phyloP scores from a whole-genome alignment of 2,888 invertebrate genomes.

The Meiosimyza decipiens region DNA sequence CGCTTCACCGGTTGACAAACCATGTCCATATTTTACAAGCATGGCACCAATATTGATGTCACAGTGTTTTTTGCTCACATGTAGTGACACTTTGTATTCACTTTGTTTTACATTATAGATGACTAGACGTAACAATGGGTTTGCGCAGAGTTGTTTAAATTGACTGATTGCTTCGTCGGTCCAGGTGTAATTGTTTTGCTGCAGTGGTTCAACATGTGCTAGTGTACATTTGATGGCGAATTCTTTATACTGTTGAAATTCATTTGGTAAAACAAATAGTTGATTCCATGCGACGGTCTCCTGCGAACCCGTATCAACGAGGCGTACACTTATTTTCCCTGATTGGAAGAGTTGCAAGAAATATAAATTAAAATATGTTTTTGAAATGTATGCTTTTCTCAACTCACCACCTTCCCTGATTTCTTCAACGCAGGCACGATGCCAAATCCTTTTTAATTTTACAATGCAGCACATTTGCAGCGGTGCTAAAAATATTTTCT shows the following conservation, averaged over 20 bases:
- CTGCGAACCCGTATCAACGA: conserved; percentile 72
- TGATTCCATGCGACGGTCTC: conserved; percentile 69
- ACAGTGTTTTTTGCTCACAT: conserved; percentile 57
- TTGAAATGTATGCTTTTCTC: not conserved
- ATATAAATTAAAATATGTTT: not conserved
- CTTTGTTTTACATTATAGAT: conserved; percentile 52
- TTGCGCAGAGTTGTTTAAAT: conserved; percentile 60
- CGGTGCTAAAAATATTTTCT: conserved; percentile 57
- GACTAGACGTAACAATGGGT: conserved; percentile 64
- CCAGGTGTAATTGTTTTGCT: conserved; percentile 63
- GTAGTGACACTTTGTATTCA: conserved; percentile 65
- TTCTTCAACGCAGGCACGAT: conserved; percentile 56
- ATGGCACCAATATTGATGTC: conserved; percentile 69
- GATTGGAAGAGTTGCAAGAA: not conserved
- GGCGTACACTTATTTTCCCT: conserved; percentile 54
- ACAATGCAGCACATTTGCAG: conserved; percentile 56
- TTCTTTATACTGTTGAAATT: conserved; percentile 49
- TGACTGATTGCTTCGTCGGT: conserved; percentile 56
- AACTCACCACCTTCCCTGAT: conserved; percentile 53
- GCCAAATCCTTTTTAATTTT: conserved; percentile 52
- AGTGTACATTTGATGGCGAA: conserved; percentile 58
- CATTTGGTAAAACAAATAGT: conserved; percentile 68
- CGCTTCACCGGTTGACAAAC: conserved; percentile 67
- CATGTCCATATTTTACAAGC: conserved; percentile 69
- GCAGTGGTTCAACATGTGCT: conserved; percentile 67